Evolutionary conservation across 2,113 vertebrate species (phyloP).

Genomic region (Galemys pyrenaicus): DNA sequence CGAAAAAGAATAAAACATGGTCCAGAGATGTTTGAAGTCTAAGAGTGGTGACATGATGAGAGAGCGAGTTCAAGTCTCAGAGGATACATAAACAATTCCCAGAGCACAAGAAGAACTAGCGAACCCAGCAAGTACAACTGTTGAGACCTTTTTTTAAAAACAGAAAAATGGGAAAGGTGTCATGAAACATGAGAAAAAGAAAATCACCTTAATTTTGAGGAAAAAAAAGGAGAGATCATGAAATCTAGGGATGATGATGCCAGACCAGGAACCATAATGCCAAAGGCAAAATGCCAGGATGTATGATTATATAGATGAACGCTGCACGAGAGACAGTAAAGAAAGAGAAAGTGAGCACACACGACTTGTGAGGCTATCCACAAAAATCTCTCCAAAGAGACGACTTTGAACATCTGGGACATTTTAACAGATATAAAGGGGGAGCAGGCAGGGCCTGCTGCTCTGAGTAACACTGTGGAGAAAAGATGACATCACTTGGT

Average conservation of each 20-base stretch:
- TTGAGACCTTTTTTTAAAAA: neutral
- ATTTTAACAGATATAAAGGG: conserved; percentile 8
- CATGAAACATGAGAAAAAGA: neutral
- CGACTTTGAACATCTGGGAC: neutral
- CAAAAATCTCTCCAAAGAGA: neutral
- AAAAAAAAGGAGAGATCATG: neutral
- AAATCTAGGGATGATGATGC: neutral
- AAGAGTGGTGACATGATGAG: conserved; percentile 9
- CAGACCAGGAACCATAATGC: neutral
- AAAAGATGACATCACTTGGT: neutral
- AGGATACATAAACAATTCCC: conserved; percentile 44
- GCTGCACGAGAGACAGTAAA: neutral
- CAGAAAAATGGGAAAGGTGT: neutral
- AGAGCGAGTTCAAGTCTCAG: neutral
- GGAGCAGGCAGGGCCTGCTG: neutral
- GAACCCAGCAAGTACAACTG: conserved; percentile 8
- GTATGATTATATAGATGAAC: neutral
- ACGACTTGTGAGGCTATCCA: neutral
- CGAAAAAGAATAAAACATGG: conserved; percentile 41
- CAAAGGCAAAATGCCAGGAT: neutral
- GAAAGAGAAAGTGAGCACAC: neutral
- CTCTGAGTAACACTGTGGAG: neutral
- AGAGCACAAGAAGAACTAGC: conserved; percentile 34
- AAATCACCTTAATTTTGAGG: conserved; percentile 47
- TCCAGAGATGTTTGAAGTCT: conserved; percentile 47